phyloP scores from a whole-genome alignment of 2,113 vertebrate genomes.

The Fulmarus glacialis region DNA sequence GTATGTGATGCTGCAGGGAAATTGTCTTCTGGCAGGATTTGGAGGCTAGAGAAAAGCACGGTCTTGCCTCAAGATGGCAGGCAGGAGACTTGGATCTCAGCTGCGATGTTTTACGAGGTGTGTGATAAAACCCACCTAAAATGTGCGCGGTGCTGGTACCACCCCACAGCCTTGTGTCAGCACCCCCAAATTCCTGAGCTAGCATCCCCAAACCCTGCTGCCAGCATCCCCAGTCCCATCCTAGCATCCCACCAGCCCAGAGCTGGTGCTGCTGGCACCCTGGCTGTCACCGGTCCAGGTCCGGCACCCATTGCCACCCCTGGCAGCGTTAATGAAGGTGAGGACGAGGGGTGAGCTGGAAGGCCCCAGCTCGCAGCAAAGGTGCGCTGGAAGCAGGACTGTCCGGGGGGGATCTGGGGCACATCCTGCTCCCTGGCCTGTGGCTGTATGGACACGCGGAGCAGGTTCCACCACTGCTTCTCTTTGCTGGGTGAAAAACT shows the following conservation, averaged over 20 bases:
- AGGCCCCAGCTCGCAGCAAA: not conserved
- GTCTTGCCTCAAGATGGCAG: conserved; percentile 1
- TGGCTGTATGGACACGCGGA: rapidly evolving
- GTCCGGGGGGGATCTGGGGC: rapidly evolving
- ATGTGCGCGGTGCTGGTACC: rapidly evolving
- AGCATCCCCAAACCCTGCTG: not conserved
- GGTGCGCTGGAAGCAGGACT: not conserved
- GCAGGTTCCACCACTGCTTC: not conserved
- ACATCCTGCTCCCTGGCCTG: not conserved
- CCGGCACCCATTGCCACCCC: not conserved
- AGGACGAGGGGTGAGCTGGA: not conserved
- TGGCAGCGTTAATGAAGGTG: not conserved
- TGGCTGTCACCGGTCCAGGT: not conserved
- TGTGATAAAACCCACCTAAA: not conserved
- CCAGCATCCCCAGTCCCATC: not conserved
- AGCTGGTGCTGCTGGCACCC: not conserved
- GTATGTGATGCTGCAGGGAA: rapidly evolving
- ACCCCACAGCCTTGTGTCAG: not conserved
- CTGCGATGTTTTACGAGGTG: rapidly evolving
- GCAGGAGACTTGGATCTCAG: not conserved
- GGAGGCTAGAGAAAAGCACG: not conserved
- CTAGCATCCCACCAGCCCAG: not conserved
- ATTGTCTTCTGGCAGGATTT: rapidly evolving
- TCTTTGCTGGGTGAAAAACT: too few species aligned
- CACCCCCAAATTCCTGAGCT: rapidly evolving